Evolutionary conservation across 2,888 invertebrate species (phyloP).

Genomic region (Cephalotes varians): DNA sequence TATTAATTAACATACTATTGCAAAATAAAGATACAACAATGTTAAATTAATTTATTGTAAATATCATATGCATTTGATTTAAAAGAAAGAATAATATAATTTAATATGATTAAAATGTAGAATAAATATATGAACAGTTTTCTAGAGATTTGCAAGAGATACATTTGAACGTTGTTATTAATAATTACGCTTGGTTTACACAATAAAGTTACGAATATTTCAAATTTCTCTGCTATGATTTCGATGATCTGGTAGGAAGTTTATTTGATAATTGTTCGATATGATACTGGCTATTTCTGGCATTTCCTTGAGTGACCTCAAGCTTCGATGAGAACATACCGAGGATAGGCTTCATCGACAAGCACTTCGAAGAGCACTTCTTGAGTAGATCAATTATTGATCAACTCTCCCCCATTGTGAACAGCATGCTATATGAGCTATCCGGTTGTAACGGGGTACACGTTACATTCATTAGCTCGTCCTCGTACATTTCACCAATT

Average conservation of each 20-base stretch:
- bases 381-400: conserved; percentile 56
- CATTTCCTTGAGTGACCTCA: conserved; percentile 39
- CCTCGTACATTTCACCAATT: conserved; percentile 45
- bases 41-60: conserved; percentile 4
- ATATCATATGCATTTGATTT: neutral
- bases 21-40: neutral
- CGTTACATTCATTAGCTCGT: conserved; percentile 46
- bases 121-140: neutral
- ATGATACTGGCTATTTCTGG: conserved; percentile 30
- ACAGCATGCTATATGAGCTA: neutral
- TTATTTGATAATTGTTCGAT: conserved; percentile 33
- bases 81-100: neutral
- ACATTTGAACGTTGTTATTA: neutral
- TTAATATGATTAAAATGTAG: conserved; percentile 3
- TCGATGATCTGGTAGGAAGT: neutral
- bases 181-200: neutral
- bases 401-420: conserved; percentile 22
- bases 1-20: neutral
- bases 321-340: conserved; percentile 10
- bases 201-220: neutral
- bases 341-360: conserved; percentile 41
- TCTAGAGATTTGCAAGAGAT: neutral
- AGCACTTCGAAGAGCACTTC: conserved; percentile 52
- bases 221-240: no score
- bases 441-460: conserved; percentile 34